Evolutionary conservation across 2,888 invertebrate genomes (phyloP).

Genomic region (Argyra leucocephala): DNA sequence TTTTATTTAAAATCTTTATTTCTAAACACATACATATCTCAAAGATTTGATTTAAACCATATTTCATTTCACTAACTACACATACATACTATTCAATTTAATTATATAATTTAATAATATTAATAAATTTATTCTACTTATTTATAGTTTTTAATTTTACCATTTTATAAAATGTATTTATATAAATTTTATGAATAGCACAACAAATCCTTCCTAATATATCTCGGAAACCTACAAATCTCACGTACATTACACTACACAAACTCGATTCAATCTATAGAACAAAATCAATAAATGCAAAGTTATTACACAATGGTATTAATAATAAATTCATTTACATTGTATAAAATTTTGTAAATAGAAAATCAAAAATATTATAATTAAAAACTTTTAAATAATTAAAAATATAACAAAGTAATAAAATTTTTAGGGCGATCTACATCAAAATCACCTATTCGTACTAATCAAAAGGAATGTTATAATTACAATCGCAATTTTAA

Average conservation of each 20-base stretch:
- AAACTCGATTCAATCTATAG: not conserved
- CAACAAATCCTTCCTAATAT: too few species aligned
- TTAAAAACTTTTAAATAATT: not conserved
- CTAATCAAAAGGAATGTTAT: not conserved
- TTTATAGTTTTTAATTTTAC: too few species aligned
- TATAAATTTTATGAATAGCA: too few species aligned
- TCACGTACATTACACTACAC: not conserved
- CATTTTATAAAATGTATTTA: too few species aligned
- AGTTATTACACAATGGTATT: not conserved
- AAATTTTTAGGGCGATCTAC: not conserved
- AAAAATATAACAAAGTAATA: not conserved
- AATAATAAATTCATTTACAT: not conserved
- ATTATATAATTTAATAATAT: too few species aligned
- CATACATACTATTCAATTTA: too few species aligned
- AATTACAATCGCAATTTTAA: not conserved
- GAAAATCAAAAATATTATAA: not conserved
- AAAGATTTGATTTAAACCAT: too few species aligned
- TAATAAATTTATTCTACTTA: too few species aligned
- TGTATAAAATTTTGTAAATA: not conserved
- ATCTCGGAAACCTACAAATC: too few species aligned
- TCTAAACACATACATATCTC: too few species aligned
- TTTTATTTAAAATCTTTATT: too few species aligned
- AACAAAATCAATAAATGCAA: not conserved
- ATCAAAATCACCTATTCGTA: constrained; percentile 2
- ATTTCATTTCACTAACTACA: too few species aligned